Base-by-base conservation (phyloP, 37 sponge, comb jelly and placozoan species). In the Spongia lamella region DNA sequence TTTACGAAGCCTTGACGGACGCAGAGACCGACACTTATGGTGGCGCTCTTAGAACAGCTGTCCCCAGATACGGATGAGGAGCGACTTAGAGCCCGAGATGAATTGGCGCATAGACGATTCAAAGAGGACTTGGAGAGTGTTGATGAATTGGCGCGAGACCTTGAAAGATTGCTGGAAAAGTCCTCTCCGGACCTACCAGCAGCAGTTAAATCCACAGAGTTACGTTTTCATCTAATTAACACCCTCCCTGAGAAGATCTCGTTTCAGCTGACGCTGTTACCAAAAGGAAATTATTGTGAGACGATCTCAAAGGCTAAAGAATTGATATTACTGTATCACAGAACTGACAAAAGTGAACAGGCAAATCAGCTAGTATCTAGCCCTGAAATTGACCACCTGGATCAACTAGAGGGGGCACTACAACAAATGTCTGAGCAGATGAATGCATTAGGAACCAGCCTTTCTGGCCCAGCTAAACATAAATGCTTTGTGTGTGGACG, bases 41-140 rank as follows among this genome's bases (percentile, higher is more conserved):
- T 2, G 32, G 64, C 64, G 20, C 29, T 63, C 32, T 35, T 63
- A 2, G 32, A 63, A 2, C 3, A 35, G 32, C 7, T 63, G 64
- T 34, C 34, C 33, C 64, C 64, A 2, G 64, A 63, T 7, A 63
- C 64, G 32, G 64, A 63, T 9, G 64, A 63, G 26, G 64, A 63
- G 34, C 2, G 64, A 24, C 64, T 63, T 4, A 63, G 7, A 31
- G 64, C 64, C 53, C 14, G 53, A 14, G 53, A 51, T 14, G 53
- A 51, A 51, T 16, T 51, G 16, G 53, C 53, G 16, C 53, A 51
- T 51, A 51, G 53, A 16, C 16, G 53, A 19, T 16, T 51, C 16
- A 14, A 16, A 14, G 53, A 51, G 16, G 53, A 51, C 16, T 16
- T 19, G 16, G 53, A 51, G 53, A 51, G 53, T 16, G 53, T 51